Conservation (phyloP, 2,113 vertebrate genomes). For the Bos taurus region DNA sequence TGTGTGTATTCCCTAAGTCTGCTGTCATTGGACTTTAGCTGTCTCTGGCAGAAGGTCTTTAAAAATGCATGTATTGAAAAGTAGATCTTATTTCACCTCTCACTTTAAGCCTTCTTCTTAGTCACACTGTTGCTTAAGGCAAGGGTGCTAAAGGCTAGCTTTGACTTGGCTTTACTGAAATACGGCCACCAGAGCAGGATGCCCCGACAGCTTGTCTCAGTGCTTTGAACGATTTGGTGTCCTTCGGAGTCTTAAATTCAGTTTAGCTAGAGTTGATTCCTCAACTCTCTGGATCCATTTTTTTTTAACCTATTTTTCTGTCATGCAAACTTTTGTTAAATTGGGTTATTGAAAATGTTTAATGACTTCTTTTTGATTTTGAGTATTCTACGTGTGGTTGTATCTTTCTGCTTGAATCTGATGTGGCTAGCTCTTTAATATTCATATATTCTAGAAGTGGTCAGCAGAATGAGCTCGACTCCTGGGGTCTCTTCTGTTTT, state of each 20-base stretch:
- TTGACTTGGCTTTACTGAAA: slow-evolving; percentile 11
- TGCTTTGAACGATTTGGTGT: neutral
- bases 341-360: slow-evolving; percentile 43
- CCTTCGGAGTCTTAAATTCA: slow-evolving; percentile 16
- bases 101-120: slow-evolving; percentile 20
- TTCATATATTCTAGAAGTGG: slow-evolving; percentile 61
- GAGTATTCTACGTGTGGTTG: neutral
- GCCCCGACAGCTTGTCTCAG: neutral
- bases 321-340: slow-evolving; percentile 2
- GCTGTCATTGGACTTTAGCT: neutral
- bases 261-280: neutral
- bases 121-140: neutral
- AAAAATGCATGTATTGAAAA: slow-evolving; percentile 51
- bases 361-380: slow-evolving; percentile 54
- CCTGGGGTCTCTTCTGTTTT: slow-evolving; percentile 68
- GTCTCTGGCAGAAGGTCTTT: slow-evolving; percentile 6
- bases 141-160: neutral
- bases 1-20: neutral
- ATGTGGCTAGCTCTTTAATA: slow-evolving; percentile 68
- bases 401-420: slow-evolving; percentile 52
- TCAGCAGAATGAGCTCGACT: slow-evolving; percentile 55
- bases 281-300: neutral
- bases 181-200: neutral
- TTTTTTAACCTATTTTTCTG: slow-evolving; percentile 37
- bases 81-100: slow-evolving; percentile 45